Conservation (phyloP, 2,888 invertebrate species). For the Tachina grossa region DNA sequence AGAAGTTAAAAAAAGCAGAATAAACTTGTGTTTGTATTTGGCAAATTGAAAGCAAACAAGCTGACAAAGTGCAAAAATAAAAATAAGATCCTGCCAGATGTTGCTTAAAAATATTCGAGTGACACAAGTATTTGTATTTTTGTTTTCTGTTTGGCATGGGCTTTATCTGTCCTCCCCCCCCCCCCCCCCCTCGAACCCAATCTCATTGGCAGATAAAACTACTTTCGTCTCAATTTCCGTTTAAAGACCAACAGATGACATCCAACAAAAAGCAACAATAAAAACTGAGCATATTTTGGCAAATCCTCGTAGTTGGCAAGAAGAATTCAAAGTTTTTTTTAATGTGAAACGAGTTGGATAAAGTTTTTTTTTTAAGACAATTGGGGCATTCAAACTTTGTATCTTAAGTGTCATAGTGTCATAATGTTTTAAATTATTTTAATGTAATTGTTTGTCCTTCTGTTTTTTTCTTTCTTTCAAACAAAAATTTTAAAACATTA, state of each 20-base stretch:
- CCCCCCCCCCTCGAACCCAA: no score
- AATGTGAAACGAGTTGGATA: no score
- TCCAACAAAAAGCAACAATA: neutral
- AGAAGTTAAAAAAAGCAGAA: neutral
- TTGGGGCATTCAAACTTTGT: no score
- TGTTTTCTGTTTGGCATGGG: neutral
- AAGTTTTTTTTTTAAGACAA: no score
- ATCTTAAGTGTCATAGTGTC: no score
- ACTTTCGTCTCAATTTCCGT: slow-evolving; percentile 37
- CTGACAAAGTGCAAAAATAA: slow-evolving; percentile 1
- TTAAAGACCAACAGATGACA: slow-evolving; percentile 14
- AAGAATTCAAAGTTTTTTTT: neutral
- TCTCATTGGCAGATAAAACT: neutral
- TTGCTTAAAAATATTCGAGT: neutral
- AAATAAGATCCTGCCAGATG: neutral
- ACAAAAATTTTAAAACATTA: no score
- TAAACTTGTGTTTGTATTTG: slow-evolving; percentile 21
- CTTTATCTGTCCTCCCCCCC: neutral
- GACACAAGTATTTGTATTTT: slow-evolving; percentile 1
- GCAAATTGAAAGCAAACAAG: slow-evolving; percentile 34
- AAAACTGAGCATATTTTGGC: neutral
- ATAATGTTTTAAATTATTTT: no score
- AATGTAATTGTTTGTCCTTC: no score
- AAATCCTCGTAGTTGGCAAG: neutral
- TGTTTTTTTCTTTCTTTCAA: no score